These are phyloP conservation scores for Timema podura DNA, from an alignment of 2,888 invertebrate genomes.

Conservation along the genomic window DNA sequence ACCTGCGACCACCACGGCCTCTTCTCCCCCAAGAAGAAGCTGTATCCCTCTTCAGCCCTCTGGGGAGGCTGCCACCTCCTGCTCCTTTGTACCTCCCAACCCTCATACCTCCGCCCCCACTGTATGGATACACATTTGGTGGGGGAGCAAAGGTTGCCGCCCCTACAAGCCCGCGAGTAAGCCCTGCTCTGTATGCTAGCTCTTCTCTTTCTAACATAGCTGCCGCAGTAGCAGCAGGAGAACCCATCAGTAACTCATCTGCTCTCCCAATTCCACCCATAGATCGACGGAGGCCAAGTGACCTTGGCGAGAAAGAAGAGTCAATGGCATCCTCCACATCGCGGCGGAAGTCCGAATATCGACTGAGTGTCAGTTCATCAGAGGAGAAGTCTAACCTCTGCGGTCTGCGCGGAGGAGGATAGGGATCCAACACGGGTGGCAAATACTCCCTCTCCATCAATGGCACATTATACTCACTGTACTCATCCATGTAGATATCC, in stretches of 20 bases:
- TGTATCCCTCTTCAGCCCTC: no score
- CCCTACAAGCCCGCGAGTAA: slow-evolving; percentile 27
- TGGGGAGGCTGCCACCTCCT: no score
- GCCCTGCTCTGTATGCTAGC: slow-evolving; percentile 29
- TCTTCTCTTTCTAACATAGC: slow-evolving; percentile 30
- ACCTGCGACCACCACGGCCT: no score
- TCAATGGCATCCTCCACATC: slow-evolving; percentile 35
- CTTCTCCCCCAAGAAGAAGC: no score
- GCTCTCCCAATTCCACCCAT: background rate
- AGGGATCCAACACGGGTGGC: slow-evolving; percentile 22
- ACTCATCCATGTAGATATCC: slow-evolving; percentile 24
- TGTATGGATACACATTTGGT: slow-evolving; percentile 6
- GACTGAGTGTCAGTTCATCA: slow-evolving; percentile 31
- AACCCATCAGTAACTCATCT: slow-evolving; percentile 15
- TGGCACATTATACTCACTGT: slow-evolving; percentile 18
- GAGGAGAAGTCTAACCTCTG: slow-evolving; percentile 31
- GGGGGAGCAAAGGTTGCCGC: slow-evolving; percentile 25
- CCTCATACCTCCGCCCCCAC: no score
- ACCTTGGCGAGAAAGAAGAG: slow-evolving; percentile 29
- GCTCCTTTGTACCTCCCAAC: no score
- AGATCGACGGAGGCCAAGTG: slow-evolving; percentile 17
- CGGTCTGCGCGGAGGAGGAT: slow-evolving; percentile 17
- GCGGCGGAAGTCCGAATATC: slow-evolving; percentile 34
- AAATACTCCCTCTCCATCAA: slow-evolving; percentile 21
- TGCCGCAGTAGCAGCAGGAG: slow-evolving; percentile 24